Evolutionary conservation across 2,113 vertebrate genomes (phyloP), one percentile per base, ranked within the genome.

Genomic region (Colossoma macropomum): DNA sequence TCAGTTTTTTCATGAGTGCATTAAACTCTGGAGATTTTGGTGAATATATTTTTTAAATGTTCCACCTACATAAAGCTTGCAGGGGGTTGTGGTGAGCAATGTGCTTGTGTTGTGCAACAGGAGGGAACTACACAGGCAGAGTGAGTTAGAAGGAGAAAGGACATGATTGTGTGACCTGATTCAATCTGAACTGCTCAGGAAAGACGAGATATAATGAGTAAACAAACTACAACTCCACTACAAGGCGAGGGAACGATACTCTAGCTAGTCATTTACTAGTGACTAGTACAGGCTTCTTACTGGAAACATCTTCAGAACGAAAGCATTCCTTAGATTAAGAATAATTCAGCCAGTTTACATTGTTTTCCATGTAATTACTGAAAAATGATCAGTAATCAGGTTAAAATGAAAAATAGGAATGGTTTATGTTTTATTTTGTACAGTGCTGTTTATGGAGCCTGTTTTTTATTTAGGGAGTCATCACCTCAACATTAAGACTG

Each of bases 161-260:
- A 41, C 11, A 27, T 17, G 21, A 45, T 38, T 38, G 34, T 45
- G 34, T 71, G 68, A 71, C 34, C 68, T 41, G 34, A 71, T 71
- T 76, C 54, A 27, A 34, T 79, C 77, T 34, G 41, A 68, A 7
- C 50, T 56, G 27, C 19, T 32, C 48, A 75, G 50, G 74, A 75
- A 21, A 75, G 34, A 69, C n/a, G 66, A 38, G 66, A 41, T 69
- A 38, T 34, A 38, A 23, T 38, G 68, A 71, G 15, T 28, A 45
- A 70, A 70, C 68, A 41, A 70, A n/a, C 66, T 21, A 30, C 17
- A 68, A 68, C 15, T 34, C 19, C 17, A 23, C 30, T 68, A 21
- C 8, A 69, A 5, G 23, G 66, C 66, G 21, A 34, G 6, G 32
- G 56, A n/a, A 59, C 23, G 56, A 52, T 21, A 56, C 2, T 4